Evolutionary conservation across 2,888 invertebrate genomes (phyloP).

Genomic region (Automeris io): DNA sequence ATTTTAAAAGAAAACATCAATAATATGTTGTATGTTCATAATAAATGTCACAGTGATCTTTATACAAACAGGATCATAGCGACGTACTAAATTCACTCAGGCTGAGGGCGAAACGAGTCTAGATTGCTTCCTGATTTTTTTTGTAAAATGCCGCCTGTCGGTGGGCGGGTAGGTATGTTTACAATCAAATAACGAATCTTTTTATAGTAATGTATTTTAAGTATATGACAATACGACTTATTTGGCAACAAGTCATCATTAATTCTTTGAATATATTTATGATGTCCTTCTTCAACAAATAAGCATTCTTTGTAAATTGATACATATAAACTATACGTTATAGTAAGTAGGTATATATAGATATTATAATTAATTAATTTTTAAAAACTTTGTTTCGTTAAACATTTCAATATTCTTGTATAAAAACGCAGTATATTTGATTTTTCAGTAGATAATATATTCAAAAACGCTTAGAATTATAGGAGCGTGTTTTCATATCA

Average conservation of each 20-base stretch:
- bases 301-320: no score
- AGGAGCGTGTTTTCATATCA: no score
- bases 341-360: no score
- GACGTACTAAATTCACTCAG: slow-evolving; percentile 47
- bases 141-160: slow-evolving; percentile 31
- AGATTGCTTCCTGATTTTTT: slow-evolving; percentile 53
- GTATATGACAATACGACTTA: not conserved
- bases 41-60: slow-evolving; percentile 71
- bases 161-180: slow-evolving; percentile 13
- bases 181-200: slow-evolving; percentile 6
- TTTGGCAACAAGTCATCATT: slow-evolving; percentile 4
- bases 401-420: no score
- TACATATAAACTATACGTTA: no score
- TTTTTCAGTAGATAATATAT: no score
- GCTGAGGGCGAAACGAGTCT: slow-evolving; percentile 62
- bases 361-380: no score
- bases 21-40: slow-evolving; percentile 20
- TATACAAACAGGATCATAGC: slow-evolving; percentile 54
- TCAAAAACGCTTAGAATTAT: no score
- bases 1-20: slow-evolving; percentile 30
- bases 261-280: not conserved
- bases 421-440: no score
- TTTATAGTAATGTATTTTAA: slow-evolving; percentile 1
- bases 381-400: no score
- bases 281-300: not conserved